Evolutionary conservation across 2,888 invertebrate species (phyloP).

Genomic region (Nomada hirtipes): DNA sequence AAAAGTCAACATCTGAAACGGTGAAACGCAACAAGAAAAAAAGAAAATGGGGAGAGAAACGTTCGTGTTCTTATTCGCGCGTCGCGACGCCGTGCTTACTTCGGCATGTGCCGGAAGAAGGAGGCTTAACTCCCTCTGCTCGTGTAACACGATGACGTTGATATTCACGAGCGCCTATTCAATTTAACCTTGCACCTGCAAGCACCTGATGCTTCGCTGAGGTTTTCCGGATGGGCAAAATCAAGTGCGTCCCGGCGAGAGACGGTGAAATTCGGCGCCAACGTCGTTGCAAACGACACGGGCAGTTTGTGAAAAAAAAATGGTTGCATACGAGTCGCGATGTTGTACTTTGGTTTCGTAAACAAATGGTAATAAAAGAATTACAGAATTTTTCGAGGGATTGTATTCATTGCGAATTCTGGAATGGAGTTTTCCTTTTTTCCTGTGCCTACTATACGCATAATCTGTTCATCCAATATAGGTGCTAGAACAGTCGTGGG

Average conservation of each 20-base stretch:
- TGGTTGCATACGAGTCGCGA: background rate
- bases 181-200: slow-evolving; percentile 48
- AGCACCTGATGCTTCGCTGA: slow-evolving; percentile 40
- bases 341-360: too few species aligned
- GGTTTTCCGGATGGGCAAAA: slow-evolving; percentile 27
- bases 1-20: background rate
- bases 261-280: background rate
- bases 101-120: slow-evolving; percentile 53
- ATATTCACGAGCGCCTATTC: slow-evolving; percentile 47
- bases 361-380: too few species aligned
- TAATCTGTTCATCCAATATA: too few species aligned
- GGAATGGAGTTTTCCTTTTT: too few species aligned
- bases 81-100: slow-evolving; percentile 34
- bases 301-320: background rate
- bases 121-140: slow-evolving; percentile 38
- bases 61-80: slow-evolving; percentile 41
- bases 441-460: too few species aligned
- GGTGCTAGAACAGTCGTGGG: too few species aligned
- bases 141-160: slow-evolving; percentile 43
- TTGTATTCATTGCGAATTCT: too few species aligned
- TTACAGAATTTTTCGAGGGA: too few species aligned
- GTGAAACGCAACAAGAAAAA: background rate
- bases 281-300: background rate
- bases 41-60: slow-evolving; percentile 18
- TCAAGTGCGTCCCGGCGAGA: slow-evolving; percentile 6